Evolutionary conservation across 2,888 invertebrate genomes (phyloP).

Genomic region (Eulithis testata): DNA sequence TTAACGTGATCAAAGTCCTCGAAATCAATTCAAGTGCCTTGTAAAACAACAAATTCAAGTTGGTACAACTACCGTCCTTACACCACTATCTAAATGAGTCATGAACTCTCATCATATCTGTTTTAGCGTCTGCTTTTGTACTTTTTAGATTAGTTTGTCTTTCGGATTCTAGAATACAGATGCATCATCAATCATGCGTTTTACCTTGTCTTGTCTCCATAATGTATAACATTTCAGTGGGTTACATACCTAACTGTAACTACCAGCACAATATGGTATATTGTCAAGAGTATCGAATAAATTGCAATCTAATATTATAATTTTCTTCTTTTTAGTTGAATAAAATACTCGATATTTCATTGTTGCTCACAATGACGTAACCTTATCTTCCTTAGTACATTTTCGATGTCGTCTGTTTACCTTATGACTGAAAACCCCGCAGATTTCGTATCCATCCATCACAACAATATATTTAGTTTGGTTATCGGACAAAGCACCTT

Average conservation of each 20-base stretch:
- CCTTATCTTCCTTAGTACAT: no score
- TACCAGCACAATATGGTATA: no score
- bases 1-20: slow-evolving; percentile 12
- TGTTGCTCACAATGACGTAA: no score
- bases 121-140: not conserved
- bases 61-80: not conserved
- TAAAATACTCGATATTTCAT: no score
- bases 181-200: no score
- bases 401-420: no score
- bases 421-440: not conserved
- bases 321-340: no score
- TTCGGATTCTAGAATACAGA: not conserved
- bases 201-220: no score
- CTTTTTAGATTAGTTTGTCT: not conserved
- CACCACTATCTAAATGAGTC: slow-evolving; percentile 13
- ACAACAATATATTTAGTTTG: not conserved
- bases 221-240: no score
- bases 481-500: not conserved
- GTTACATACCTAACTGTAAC: no score
- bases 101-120: not conserved
- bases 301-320: no score
- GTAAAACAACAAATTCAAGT: slow-evolving; percentile 7
- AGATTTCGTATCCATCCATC: not conserved
- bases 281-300: no score
- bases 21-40: not conserved